Percentiles rank a stretch among this genome's conserved stretches.
Evolutionary conservation across 2,888 invertebrate species (phyloP).

Genomic region (Lepidonotus clava): DNA sequence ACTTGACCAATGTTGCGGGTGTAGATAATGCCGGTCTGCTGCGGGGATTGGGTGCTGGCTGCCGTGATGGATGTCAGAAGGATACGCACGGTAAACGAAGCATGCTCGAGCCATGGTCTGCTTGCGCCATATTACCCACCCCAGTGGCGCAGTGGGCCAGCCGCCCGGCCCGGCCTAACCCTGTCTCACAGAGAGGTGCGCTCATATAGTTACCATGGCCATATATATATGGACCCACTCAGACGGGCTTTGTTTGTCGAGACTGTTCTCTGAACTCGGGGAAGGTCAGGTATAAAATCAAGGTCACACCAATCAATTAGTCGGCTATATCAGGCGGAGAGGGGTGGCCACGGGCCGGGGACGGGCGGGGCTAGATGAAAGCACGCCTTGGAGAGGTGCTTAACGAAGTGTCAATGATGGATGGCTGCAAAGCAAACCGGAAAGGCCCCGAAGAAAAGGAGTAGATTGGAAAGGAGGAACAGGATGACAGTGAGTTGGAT

Average conservation of each 20-base stretch:
- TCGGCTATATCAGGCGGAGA: background rate
- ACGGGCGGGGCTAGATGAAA: background rate
- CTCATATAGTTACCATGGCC: too few relatives aligned
- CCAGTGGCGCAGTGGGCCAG: too few relatives aligned
- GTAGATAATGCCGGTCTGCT: background rate
- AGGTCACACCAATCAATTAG: background rate
- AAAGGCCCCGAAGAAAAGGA: background rate
- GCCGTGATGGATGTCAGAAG: slow-evolving; percentile 1
- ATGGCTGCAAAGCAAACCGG: background rate
- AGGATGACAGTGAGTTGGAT: background rate
- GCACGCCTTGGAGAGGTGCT: background rate
- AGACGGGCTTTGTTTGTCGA: too few relatives aligned
- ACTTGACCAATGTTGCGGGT: slow-evolving; percentile 11
- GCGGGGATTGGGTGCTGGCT: background rate
- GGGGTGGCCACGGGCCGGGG: background rate
- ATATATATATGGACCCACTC: too few relatives aligned
- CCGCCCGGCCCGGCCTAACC: too few relatives aligned
- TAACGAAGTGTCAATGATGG: background rate
- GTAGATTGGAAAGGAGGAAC: background rate
- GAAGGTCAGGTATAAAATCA: too few relatives aligned
- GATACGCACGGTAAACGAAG: background rate
- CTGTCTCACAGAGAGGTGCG: too few relatives aligned
- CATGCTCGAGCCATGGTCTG: background rate
- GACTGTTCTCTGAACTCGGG: too few relatives aligned
- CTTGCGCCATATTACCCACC: background rate